Percentiles rank a stretch among this genome's conserved stretches.
These are phyloP conservation scores for Ectropis crepuscularia DNA, from an alignment of 2,888 invertebrate genomes.

Conservation along the genomic window DNA sequence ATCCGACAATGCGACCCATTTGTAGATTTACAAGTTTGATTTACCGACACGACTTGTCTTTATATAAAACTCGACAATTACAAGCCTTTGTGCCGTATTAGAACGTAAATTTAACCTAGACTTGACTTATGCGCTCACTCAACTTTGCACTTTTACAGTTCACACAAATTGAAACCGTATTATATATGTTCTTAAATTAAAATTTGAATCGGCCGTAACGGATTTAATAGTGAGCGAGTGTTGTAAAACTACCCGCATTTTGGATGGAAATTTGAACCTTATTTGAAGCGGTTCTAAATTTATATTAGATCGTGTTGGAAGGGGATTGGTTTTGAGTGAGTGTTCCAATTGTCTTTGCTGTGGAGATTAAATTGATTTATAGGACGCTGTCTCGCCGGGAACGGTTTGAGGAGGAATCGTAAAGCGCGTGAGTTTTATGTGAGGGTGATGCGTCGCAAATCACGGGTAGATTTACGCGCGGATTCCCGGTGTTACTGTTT, in stretches of 20 bases:
- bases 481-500: conserved; percentile 53
- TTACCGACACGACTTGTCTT: conserved; percentile 59
- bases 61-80: conserved; percentile 74
- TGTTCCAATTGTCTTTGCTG: conserved; percentile 74
- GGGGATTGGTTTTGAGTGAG: conserved; percentile 41
- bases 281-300: neutral
- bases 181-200: neutral
- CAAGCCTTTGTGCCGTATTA: conserved; percentile 69
- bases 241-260: conserved; percentile 1
- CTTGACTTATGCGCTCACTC: conserved; percentile 69
- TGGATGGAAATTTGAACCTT: conserved; percentile 2
- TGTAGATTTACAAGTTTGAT: conserved; percentile 66
- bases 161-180: conserved; percentile 37
- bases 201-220: neutral
- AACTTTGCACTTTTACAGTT: conserved; percentile 44
- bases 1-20: conserved; percentile 51
- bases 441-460: conserved; percentile 70
- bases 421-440: conserved; percentile 62
- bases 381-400: conserved; percentile 68
- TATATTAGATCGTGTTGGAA: conserved; percentile 1
- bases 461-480: conserved; percentile 62
- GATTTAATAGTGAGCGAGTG: neutral
- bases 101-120: conserved; percentile 61
- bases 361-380: conserved; percentile 80
- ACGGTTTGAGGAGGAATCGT: conserved; percentile 68